Conservation (phyloP, 2,113 vertebrate genomes). For the Campylorhamphus procurvoides region DNA sequence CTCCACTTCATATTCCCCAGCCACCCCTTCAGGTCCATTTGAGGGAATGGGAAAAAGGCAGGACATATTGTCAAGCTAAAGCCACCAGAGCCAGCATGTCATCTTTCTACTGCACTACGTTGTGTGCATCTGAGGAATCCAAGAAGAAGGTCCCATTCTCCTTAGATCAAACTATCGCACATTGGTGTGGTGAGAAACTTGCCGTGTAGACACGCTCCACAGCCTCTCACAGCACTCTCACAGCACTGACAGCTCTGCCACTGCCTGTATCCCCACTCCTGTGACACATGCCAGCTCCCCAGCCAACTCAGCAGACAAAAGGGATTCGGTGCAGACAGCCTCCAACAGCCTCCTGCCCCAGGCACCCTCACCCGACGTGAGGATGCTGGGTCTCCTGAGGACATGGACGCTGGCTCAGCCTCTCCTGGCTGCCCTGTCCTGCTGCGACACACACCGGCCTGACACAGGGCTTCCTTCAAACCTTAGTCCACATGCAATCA, state of each 20-base stretch:
- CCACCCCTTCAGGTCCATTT: background rate
- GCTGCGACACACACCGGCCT: rapidly evolving
- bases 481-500: rapidly evolving
- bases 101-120: background rate
- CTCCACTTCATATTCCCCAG: background rate
- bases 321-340: background rate
- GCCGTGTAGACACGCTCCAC: rapidly evolving
- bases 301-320: background rate
- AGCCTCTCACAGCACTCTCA: background rate
- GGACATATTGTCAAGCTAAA: background rate
- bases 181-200: background rate
- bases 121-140: background rate
- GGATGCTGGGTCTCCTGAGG: background rate
- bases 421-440: background rate
- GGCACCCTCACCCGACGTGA: rapidly evolving
- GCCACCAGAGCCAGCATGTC: background rate
- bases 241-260: background rate
- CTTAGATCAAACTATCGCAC: background rate
- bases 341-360: background rate
- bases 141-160: background rate
- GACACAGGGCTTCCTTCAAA: background rate
- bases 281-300: background rate
- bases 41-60: background rate
- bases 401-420: background rate
- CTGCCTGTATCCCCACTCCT: background rate